Percentiles rank a stretch among this genome's conserved stretches.
Evolutionary conservation across 2,888 invertebrate species (phyloP).

Genomic region (Dolomedes plantarius): DNA sequence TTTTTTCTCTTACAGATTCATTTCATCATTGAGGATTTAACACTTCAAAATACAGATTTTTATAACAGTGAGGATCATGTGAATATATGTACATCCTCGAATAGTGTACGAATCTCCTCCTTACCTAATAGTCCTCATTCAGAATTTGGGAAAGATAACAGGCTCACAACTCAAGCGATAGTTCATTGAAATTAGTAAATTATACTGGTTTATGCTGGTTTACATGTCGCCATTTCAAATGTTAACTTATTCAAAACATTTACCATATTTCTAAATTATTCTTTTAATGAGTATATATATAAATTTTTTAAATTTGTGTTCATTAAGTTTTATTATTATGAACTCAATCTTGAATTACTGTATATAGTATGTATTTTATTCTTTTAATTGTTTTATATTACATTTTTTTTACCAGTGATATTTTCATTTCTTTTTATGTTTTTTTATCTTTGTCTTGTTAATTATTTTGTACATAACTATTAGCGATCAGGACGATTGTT

Average conservation of each 20-base stretch:
- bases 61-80: conserved; percentile 58
- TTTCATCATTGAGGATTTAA: conserved; percentile 55
- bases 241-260: background rate
- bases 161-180: conserved; percentile 60
- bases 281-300: too few relatives aligned
- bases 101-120: conserved; percentile 52
- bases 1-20: conserved; percentile 45
- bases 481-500: too few relatives aligned
- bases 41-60: conserved; percentile 40
- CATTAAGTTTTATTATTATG: too few relatives aligned
- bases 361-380: too few relatives aligned
- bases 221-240: background rate
- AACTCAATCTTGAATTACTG: too few relatives aligned
- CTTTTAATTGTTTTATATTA: too few relatives aligned
- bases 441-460: too few relatives aligned
- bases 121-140: conserved; percentile 38
- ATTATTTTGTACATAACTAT: too few relatives aligned
- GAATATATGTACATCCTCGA: conserved; percentile 49
- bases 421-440: too few relatives aligned
- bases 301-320: too few relatives aligned
- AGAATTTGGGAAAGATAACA: conserved; percentile 40
- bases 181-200: conserved; percentile 39
- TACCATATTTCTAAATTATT: background rate
- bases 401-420: too few relatives aligned
- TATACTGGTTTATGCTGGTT: background rate